phyloP scores from a whole-genome alignment of 92 coral and sea anemone genomes.

The Plumapathes pennacea region DNA sequence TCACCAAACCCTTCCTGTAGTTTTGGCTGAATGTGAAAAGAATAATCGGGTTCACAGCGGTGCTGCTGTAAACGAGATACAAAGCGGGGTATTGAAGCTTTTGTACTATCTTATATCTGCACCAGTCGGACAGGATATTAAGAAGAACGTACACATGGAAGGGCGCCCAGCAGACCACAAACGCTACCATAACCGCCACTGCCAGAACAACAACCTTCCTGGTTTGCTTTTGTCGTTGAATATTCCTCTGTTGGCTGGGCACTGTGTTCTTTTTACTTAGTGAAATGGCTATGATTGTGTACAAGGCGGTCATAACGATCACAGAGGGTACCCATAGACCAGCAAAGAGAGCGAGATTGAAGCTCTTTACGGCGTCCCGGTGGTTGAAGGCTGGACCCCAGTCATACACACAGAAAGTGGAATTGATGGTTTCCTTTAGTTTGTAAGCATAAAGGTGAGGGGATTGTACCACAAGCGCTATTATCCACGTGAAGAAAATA shows the following conservation, averaged over 20 bases:
- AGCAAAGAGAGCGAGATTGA: conserved; percentile 6
- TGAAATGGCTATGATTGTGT: conserved; percentile 4
- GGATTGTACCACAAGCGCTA: conserved; percentile 22
- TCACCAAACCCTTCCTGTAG: conserved; percentile 47
- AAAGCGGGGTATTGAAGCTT: too few relatives aligned
- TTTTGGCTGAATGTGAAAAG: conserved; percentile 63
- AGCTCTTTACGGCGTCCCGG: conserved; percentile 12
- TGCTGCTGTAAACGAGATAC: conserved; percentile 23
- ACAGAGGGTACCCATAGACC: too few relatives aligned
- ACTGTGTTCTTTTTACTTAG: conserved; percentile 14
- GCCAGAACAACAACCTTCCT: conserved; percentile 24
- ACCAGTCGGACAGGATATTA: too few relatives aligned
- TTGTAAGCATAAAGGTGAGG: conserved; percentile 39
- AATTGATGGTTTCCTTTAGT: conserved; percentile 1
- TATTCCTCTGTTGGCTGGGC: conserved; percentile 14
- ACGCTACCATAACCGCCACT: conserved; percentile 8
- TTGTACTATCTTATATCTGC: too few relatives aligned
- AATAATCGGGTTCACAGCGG: conserved; percentile 51
- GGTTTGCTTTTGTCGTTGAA: conserved; percentile 16
- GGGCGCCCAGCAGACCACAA: conserved; percentile 24
- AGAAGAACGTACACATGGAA: too few relatives aligned
- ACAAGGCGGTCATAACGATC: conserved; percentile 5
- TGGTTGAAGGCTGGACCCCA: conserved; percentile 35
- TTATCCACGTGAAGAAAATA: conserved; percentile 50
- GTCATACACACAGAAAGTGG: neutral